Percentiles rank a stretch among this genome's conserved stretches.
phyloP scores from a whole-genome alignment of 2,797 vertebrate genomes.

The Silurus lanzhouensis region DNA sequence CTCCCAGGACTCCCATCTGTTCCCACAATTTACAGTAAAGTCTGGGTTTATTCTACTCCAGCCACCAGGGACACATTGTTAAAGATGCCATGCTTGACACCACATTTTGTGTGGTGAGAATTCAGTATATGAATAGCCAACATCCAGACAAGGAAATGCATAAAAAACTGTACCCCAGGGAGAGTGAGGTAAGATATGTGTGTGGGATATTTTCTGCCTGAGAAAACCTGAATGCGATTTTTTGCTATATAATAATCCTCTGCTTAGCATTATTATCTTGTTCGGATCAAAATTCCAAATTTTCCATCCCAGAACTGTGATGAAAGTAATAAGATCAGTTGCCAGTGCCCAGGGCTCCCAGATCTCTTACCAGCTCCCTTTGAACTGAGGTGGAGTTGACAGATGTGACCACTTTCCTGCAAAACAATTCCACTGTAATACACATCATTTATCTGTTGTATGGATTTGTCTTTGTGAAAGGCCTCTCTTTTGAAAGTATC shows the following conservation, averaged over 20 bases:
- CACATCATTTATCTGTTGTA: conserved; percentile 8
- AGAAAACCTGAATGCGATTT: neutral
- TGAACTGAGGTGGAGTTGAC: neutral
- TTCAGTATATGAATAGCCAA: conserved; percentile 46
- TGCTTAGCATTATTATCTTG: conserved; percentile 7
- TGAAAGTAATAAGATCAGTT: conserved; percentile 23
- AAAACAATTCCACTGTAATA: neutral
- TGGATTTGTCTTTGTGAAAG: neutral
- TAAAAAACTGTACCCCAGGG: neutral
- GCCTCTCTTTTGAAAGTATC: conserved; percentile 7
- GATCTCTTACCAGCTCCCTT: conserved; percentile 13
- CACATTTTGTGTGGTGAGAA: conserved; percentile 34
- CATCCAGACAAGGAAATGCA: conserved; percentile 36
- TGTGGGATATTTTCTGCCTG: conserved; percentile 33
- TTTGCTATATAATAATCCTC: neutral
- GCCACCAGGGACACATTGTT: conserved; percentile 55
- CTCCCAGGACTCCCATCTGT: conserved; percentile 61
- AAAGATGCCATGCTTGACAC: conserved; percentile 40
- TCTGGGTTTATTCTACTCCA: conserved; percentile 45
- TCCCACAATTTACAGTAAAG: conserved; percentile 59
- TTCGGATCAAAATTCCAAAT: conserved; percentile 3
- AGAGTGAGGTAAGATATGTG: conserved; percentile 11
- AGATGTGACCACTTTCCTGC: neutral
- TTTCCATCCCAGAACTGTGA: conserved; percentile 4
- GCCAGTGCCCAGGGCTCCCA: neutral